These are phyloP conservation scores for Sula dactylatra DNA, from an alignment of 2,113 vertebrate genomes.

Conservation along the genomic window DNA sequence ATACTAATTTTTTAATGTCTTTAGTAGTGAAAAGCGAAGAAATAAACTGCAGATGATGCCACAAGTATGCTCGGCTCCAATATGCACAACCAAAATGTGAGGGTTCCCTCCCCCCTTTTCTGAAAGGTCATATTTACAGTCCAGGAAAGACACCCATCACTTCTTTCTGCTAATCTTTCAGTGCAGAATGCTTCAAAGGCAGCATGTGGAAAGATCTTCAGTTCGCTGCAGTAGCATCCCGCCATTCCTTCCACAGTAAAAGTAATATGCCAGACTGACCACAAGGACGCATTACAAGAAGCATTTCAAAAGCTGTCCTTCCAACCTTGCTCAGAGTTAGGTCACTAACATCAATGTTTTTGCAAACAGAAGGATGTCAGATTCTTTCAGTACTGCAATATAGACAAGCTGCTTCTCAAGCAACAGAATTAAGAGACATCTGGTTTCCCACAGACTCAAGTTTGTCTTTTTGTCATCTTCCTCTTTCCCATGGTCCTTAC, in stretches of 20 bases:
- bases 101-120: not conserved
- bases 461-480: not conserved
- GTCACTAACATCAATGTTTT: not conserved
- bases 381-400: not conserved
- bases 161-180: not conserved
- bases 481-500: not conserved
- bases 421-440: not conserved
- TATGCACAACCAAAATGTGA: not conserved
- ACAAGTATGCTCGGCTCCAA: not conserved
- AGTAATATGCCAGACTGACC: not conserved
- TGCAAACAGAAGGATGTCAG: not conserved
- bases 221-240: not conserved
- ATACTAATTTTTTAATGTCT: slow-evolving; percentile 54
- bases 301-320: not conserved
- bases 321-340: not conserved
- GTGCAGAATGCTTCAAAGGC: not conserved
- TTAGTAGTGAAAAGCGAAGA: slow-evolving; percentile 53
- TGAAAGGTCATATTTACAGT: not conserved
- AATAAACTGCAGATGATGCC: slow-evolving; percentile 49
- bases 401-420: not conserved
- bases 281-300: not conserved
- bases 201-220: not conserved
- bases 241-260: not conserved
- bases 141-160: not conserved
- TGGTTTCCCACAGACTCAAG: not conserved